Evolutionary conservation across 1,140 invertebrate genomes (phyloP).

Genomic region (Capitella teleta): DNA sequence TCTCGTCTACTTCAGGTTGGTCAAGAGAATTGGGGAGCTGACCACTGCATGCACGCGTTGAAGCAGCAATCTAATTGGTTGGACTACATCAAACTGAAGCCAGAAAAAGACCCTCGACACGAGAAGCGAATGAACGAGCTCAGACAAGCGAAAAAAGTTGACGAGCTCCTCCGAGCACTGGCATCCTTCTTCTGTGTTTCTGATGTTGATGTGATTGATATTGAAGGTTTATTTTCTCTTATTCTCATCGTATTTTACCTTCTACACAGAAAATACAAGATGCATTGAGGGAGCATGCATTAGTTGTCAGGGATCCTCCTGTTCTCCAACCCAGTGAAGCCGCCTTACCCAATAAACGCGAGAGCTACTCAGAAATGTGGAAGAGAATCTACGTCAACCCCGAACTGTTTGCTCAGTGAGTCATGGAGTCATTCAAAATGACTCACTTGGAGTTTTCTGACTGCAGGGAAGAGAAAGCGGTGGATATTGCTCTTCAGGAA

Average conservation of each 20-base stretch:
- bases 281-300: conserved; percentile 32
- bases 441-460: background rate
- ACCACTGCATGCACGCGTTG: conserved; percentile 27
- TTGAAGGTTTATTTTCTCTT: background rate
- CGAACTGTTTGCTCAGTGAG: conserved; percentile 27
- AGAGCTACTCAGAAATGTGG: background rate
- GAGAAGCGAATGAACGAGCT: conserved; percentile 34
- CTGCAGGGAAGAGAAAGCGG: conserved; percentile 16
- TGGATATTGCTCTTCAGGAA: conserved; percentile 17
- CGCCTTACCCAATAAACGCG: background rate
- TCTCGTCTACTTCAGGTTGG: conserved; percentile 18
- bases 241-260: background rate
- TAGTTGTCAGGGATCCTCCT: conserved; percentile 23
- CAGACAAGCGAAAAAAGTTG: conserved; percentile 25
- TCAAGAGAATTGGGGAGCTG: conserved; percentile 34
- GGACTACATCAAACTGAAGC: conserved; percentile 25
- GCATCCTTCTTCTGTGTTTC: conserved; percentile 30
- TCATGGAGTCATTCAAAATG: background rate
- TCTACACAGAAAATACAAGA: conserved; percentile 27
- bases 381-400: conserved; percentile 24
- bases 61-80: conserved; percentile 40
- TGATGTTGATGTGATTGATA: conserved; percentile 28
- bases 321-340: conserved; percentile 4
- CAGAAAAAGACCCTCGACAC: conserved; percentile 27
- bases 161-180: conserved; percentile 30